Evolutionary conservation across 1,140 invertebrate genomes (phyloP).

Genomic region (Ips typographus): DNA sequence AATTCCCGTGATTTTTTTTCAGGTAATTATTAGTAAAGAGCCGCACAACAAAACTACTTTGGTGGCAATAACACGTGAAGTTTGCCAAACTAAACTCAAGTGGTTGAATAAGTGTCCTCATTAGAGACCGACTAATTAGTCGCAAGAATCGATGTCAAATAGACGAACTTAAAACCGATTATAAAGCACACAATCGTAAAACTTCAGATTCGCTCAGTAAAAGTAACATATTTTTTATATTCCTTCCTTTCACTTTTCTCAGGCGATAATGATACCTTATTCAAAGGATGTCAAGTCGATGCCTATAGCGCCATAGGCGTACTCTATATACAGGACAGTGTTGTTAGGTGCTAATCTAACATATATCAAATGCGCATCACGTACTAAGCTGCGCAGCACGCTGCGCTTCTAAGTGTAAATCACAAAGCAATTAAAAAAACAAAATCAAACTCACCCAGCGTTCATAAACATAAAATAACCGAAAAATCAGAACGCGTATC

Average conservation of each 20-base stretch:
- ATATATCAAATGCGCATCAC: too few relatives aligned
- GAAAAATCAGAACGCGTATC: background rate
- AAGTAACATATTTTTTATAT: constrained; percentile 18
- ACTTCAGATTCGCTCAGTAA: constrained; percentile 8
- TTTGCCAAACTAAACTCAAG: too few relatives aligned
- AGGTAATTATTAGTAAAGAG: too few relatives aligned
- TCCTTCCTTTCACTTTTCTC: constrained; percentile 15
- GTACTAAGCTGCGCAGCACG: too few relatives aligned
- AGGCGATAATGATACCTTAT: constrained; percentile 16
- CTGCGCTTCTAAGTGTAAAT: too few relatives aligned
- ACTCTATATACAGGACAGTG: background rate
- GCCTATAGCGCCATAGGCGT: background rate
- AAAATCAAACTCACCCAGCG: too few relatives aligned
- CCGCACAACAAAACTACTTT: too few relatives aligned
- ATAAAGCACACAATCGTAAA: constrained; percentile 6
- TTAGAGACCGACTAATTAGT: background rate
- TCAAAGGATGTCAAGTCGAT: constrained; percentile 18
- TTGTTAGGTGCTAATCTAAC: too few relatives aligned
- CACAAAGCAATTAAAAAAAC: too few relatives aligned
- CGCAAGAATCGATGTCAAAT: constrained; percentile 1
- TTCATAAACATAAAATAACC: too few relatives aligned
- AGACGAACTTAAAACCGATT: background rate
- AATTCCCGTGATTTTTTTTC: too few relatives aligned
- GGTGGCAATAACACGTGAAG: too few relatives aligned
- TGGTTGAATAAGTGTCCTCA: background rate